These are phyloP conservation scores for Cheilosia impressa DNA, from an alignment of 2,888 invertebrate genomes.

Conservation along the genomic window DNA sequence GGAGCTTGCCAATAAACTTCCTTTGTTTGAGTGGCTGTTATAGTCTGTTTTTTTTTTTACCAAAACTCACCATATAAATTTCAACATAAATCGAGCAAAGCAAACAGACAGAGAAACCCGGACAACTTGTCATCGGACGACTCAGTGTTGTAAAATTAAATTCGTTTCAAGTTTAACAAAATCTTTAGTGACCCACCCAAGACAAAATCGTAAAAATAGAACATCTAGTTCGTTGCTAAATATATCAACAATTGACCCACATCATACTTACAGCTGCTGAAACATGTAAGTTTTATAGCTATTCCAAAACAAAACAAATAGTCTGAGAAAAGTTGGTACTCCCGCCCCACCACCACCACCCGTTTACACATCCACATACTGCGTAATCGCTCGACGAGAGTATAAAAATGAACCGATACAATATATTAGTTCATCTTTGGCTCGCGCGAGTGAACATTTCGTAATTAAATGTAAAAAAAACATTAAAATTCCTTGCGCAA, in stretches of 20 bases:
- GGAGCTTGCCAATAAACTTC: neutral
- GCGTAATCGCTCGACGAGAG: slow-evolving; percentile 50
- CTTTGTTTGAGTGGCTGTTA: slow-evolving; percentile 15
- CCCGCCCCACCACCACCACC: neutral
- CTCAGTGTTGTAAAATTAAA: slow-evolving; percentile 13
- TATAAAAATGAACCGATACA: neutral
- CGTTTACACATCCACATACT: neutral
- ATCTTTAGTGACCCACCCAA: slow-evolving; percentile 45
- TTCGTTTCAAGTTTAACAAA: slow-evolving; percentile 47
- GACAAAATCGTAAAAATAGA: slow-evolving; percentile 36
- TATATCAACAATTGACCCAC: slow-evolving; percentile 45
- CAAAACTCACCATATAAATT: slow-evolving; percentile 8
- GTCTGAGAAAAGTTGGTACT: neutral
- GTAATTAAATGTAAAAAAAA: slow-evolving; percentile 52
- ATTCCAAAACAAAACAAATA: slow-evolving; percentile 15
- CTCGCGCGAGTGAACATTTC: slow-evolving; percentile 47
- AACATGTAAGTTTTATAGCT: slow-evolving; percentile 47
- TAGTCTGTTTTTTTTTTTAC: neutral
- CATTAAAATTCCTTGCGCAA: slow-evolving; percentile 58
- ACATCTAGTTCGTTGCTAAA: slow-evolving; percentile 52
- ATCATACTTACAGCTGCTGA: slow-evolving; percentile 18
- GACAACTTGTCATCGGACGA: slow-evolving; percentile 26
- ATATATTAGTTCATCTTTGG: slow-evolving; percentile 2
- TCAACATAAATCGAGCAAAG: neutral
- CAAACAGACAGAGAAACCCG: neutral